Evolutionary conservation across 2,113 vertebrate species (phyloP), one percentile per base, ranked within the genome.

Genomic region (Narcine bancroftii): DNA sequence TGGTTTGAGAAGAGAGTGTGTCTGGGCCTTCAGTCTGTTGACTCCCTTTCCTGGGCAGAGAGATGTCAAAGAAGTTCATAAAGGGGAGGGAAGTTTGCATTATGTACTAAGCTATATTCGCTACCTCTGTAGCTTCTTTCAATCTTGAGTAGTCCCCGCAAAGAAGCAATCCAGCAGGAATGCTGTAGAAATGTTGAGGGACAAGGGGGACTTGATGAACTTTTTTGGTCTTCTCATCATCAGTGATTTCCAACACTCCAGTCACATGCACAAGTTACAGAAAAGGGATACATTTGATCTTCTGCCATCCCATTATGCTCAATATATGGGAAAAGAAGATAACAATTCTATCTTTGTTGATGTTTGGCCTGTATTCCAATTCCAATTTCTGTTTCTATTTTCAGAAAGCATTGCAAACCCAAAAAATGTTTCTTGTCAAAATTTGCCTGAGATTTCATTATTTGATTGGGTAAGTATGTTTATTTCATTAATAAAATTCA

Each of bases 391-490:
- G n/a, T 69, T 69, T 89, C 47, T 26, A 26, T 17, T 69, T 47
- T 66, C 45, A 91, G 89, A 47, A 17, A 91, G 65, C 19, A 13
- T 42, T 42, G 33, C 36, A 15, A 4, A 7, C 10, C 11, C 42
- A 3, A 91, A 33, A 91, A 66, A 2, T 11, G 39, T 60, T 10
- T 24, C 65, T 10, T 45, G 21, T 45, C 65, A 33, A 26, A 42
- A 91, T 69, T 11, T 66, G 36, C 19, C 60, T 42, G 87, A 89
- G 21, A 9, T 69, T 6, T 42, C 89, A 1, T 26, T 91, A 26
- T 33, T 91, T 66, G 65, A 91, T 69, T 66, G 42, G 89, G 89
- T 91, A 91, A 91, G 89, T 47, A 47, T 29, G 0, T 24, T 26
- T 26, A 89, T 89, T 39, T 89, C 21, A 65, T 89, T 89, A n/a